phyloP scores from a whole-genome alignment of 1,140 invertebrate genomes.

The Nylanderia fulva region DNA sequence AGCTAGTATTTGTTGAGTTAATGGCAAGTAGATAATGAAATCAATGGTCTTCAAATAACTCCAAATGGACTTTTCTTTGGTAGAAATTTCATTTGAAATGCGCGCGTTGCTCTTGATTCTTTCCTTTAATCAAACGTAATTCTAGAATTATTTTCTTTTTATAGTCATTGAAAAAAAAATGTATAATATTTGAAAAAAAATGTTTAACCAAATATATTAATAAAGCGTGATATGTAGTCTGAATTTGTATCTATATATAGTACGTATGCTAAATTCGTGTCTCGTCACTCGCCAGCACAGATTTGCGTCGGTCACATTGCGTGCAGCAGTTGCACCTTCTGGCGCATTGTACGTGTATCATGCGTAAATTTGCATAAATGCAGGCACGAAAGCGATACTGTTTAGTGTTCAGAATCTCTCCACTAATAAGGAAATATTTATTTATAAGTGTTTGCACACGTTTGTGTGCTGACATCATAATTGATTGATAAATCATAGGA shows the following conservation, averaged over 20 bases:
- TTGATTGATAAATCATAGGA: conserved; percentile 11
- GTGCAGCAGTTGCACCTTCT: conserved; percentile 49
- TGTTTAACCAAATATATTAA: neutral
- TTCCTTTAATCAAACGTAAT: neutral
- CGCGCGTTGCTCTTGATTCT: too few relatives aligned
- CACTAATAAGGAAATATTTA: conserved; percentile 16
- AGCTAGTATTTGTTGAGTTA: neutral
- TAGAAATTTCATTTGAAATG: neutral
- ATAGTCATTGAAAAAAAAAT: neutral
- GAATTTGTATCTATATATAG: too few relatives aligned
- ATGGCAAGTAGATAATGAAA: neutral
- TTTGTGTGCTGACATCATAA: neutral
- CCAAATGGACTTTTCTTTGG: neutral
- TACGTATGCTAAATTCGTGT: conserved; percentile 38
- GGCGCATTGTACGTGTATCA: conserved; percentile 45
- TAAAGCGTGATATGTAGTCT: too few relatives aligned
- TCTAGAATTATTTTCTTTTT: neutral
- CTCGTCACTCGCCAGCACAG: conserved; percentile 48
- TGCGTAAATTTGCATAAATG: conserved; percentile 61
- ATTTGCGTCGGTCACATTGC: conserved; percentile 45
- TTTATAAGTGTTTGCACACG: conserved; percentile 19
- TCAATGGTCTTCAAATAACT: neutral
- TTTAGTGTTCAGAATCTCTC: conserved; percentile 30
- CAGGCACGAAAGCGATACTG: conserved; percentile 31
- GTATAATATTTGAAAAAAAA: neutral